Base-by-base conservation (phyloP, 1,140 invertebrate species). In the Meloidogyne hapla region DNA sequence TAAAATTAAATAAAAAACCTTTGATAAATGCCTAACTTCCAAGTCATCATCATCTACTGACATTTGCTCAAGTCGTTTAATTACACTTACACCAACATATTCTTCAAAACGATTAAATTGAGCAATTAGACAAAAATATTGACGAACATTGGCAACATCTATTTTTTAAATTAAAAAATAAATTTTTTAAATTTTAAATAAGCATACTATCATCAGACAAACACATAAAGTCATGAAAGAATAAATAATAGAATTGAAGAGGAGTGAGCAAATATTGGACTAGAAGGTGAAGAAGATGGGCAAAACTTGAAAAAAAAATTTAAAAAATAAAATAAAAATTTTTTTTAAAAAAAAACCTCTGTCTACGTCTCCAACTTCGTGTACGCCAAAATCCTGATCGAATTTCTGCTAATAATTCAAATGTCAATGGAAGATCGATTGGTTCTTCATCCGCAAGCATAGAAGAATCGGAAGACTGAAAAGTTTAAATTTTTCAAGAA, bases 61-160 rank as follows among this genome's bases (percentile, higher is more conserved):
- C 56, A 77, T 76, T 25, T 67, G 33, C 56, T 77, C 48, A 8
- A 77, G 26, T 21, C 76, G 73, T 15, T 48, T 76, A 28, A 56
- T 66, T 38, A 77, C 63, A 62, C 33, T 68, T 33, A 33, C 13
- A 10, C 74, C 74, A 8, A 68, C 62, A 26, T 62, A 77, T 18
- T 69, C 40, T 12, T 65, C 70, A 25, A 61, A 77, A 13, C 48
- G 63, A 15, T 64, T 40, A 9, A 74, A 28, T 26, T 73, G 62
- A 23, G 62, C 42, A 15, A 77, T 21, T 65, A 61, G 28, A 40
- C 75, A 77, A 38, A 77, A 77, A 77, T 77, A 76, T 67, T 77
- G 76, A 21, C 76, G 76, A 25, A 77, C 75, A 68, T 77, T 77
- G 38, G 76, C 33, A 0, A 77, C 76, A 40, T 65, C 76, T 77